phyloP scores from a whole-genome alignment of 30 jellyfish, hydroid and myxozoan species.

The Catostylus mosaicus region DNA sequence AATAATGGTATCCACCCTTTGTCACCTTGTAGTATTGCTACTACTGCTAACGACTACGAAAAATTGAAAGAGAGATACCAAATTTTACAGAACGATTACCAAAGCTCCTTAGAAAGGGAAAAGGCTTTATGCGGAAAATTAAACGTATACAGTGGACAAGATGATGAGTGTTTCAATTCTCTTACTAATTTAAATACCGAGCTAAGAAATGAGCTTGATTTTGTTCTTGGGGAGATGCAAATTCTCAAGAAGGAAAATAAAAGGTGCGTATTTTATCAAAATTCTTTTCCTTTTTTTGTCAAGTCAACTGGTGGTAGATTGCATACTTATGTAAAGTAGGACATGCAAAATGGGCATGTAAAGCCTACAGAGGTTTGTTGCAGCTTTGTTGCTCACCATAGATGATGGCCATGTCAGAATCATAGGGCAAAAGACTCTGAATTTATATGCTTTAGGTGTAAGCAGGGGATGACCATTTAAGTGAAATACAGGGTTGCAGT shows the following conservation, averaged over 20 bases:
- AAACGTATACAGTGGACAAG: slow-evolving; percentile 61
- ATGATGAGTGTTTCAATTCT: slow-evolving; percentile 58
- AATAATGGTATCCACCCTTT: not conserved
- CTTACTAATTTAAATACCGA: slow-evolving; percentile 50
- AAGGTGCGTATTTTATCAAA: slow-evolving; percentile 38
- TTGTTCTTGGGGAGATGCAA: slow-evolving; percentile 35
- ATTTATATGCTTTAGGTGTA: too few species aligned
- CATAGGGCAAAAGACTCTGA: too few species aligned
- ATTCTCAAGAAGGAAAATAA: slow-evolving; percentile 24
- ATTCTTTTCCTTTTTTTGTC: too few species aligned
- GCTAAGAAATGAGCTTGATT: slow-evolving; percentile 51
- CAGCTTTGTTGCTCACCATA: too few species aligned
- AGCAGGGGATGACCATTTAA: too few species aligned
- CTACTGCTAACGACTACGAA: slow-evolving; percentile 32
- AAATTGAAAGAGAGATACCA: slow-evolving; percentile 33
- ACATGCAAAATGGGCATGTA: too few species aligned
- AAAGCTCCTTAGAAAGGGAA: slow-evolving; percentile 44
- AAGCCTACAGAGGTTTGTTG: too few species aligned
- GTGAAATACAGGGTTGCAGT: too few species aligned
- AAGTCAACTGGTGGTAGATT: not conserved
- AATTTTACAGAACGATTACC: slow-evolving; percentile 52
- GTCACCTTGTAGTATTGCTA: slow-evolving; percentile 8
- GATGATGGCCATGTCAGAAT: too few species aligned
- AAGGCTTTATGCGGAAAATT: slow-evolving; percentile 48
- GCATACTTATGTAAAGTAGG: too few species aligned